Conservation (phyloP, 2,797 vertebrate genomes). For the Takifugu ocellatus region DNA sequence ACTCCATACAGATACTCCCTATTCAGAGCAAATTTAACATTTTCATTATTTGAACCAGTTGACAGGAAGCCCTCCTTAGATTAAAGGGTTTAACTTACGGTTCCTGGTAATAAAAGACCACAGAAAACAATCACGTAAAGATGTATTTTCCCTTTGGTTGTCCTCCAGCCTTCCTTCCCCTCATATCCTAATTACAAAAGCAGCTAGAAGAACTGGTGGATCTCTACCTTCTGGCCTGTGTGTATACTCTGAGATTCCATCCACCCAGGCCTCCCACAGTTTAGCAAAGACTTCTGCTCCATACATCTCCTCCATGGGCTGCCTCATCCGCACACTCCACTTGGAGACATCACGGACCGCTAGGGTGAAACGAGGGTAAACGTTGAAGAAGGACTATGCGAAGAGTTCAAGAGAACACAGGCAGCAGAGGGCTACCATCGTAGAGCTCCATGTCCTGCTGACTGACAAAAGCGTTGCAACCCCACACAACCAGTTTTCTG, state of each 20-base stretch:
- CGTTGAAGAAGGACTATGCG: no score
- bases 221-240: conserved; percentile 78
- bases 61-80: no score
- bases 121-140: no score
- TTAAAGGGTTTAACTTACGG: not conserved
- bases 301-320: conserved; percentile 86
- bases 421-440: conserved; percentile 60
- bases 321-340: conserved; percentile 82
- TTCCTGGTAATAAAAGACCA: no score
- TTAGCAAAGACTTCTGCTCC: conserved; percentile 79
- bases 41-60: not conserved
- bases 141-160: no score
- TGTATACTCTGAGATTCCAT: conserved; percentile 75
- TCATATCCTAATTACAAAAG: not conserved
- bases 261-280: conserved; percentile 85
- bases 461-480: conserved; percentile 80
- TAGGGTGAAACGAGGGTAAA: conserved; percentile 35
- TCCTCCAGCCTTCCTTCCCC: no score
- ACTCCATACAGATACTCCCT: conserved; percentile 86
- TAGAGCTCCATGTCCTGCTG: conserved; percentile 81
- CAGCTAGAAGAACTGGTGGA: not conserved
- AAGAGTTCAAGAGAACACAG: not conserved
- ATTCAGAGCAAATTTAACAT: conserved; percentile 14
- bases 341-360: conserved; percentile 84
- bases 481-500: conserved; percentile 86